phyloP scores from a whole-genome alignment of 2,797 vertebrate genomes.

The Poecilia velifera region DNA sequence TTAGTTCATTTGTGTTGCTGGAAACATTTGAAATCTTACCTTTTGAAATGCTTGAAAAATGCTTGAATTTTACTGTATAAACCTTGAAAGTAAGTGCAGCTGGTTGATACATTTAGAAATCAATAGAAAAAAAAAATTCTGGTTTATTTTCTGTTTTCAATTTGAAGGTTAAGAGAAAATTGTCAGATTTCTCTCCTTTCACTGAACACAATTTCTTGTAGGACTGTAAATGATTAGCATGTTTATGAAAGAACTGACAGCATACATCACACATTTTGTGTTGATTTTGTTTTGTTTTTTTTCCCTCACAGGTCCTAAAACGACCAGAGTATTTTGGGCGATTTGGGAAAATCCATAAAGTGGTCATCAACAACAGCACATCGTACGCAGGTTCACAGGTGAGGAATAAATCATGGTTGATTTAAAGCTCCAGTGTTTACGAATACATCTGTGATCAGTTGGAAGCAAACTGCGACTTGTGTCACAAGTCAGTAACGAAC shows the following conservation, averaged over 20 bases:
- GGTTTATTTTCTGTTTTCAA: neutral
- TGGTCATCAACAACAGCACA: slow-evolving; percentile 99
- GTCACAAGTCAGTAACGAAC: neutral
- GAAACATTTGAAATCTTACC: too few species aligned
- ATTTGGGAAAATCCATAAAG: slow-evolving; percentile 99
- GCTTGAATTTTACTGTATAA: too few species aligned
- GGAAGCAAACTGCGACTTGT: too few species aligned
- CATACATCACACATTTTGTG: neutral
- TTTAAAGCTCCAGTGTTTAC: neutral
- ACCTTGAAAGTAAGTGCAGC: neutral
- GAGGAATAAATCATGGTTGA: neutral
- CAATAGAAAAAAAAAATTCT: neutral
- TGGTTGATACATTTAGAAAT: too few species aligned
- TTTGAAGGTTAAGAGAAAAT: neutral
- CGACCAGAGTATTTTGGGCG: slow-evolving; percentile 99
- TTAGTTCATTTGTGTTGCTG: too few species aligned
- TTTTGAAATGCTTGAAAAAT: too few species aligned
- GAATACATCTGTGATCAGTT: neutral
- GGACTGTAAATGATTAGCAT: neutral
- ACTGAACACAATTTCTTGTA: too few species aligned
- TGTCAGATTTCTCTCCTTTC: neutral
- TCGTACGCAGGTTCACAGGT: slow-evolving; percentile 99
- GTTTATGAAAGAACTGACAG: neutral
- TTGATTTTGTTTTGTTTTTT: neutral
- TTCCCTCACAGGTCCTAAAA: slow-evolving; percentile 91